Percentiles rank a stretch among this genome's conserved stretches.
These are phyloP conservation scores for Zoanthus solanderi DNA, from an alignment of 92 coral and sea anemone genomes.

Conservation along the genomic window DNA sequence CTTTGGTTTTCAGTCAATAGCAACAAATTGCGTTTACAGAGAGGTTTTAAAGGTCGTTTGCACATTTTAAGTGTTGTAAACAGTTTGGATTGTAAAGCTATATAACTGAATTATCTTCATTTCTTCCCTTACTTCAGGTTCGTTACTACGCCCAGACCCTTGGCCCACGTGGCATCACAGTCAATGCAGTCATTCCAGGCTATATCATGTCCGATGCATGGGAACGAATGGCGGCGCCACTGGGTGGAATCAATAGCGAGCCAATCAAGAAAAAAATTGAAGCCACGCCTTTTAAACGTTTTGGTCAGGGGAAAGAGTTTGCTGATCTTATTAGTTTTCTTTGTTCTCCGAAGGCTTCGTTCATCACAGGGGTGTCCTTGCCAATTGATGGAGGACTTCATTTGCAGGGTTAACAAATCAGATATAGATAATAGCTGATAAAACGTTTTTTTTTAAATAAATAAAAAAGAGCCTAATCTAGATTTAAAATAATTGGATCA, in stretches of 20 bases:
- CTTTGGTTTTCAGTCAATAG: too few species aligned
- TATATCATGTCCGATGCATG: conserved; percentile 85
- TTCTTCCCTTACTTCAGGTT: conserved; percentile 54
- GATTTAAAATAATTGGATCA: too few species aligned
- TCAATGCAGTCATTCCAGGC: conserved; percentile 86
- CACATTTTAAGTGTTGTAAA: too few species aligned
- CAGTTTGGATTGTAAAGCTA: too few species aligned
- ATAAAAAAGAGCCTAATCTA: not conserved
- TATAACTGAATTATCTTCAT: too few species aligned
- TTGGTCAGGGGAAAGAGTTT: conserved; percentile 85
- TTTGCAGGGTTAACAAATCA: conserved; percentile 52
- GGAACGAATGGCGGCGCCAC: conserved; percentile 71
- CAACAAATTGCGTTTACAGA: too few species aligned
- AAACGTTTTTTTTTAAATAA: not conserved
- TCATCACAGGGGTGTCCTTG: conserved; percentile 79
- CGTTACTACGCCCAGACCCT: conserved; percentile 87
- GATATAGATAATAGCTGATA: not conserved
- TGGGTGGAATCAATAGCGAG: conserved; percentile 77
- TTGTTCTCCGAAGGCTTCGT: conserved; percentile 76
- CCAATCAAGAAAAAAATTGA: conserved; percentile 69
- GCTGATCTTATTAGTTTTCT: conserved; percentile 73
- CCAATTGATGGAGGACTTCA: conserved; percentile 90
- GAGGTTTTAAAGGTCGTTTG: too few species aligned
- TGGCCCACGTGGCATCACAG: conserved; percentile 85
- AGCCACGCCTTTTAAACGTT: conserved; percentile 83